Percentiles rank a stretch among this genome's conserved stretches.
phyloP scores from a whole-genome alignment of 2,113 vertebrate genomes.

The Todiramphus chloris region DNA sequence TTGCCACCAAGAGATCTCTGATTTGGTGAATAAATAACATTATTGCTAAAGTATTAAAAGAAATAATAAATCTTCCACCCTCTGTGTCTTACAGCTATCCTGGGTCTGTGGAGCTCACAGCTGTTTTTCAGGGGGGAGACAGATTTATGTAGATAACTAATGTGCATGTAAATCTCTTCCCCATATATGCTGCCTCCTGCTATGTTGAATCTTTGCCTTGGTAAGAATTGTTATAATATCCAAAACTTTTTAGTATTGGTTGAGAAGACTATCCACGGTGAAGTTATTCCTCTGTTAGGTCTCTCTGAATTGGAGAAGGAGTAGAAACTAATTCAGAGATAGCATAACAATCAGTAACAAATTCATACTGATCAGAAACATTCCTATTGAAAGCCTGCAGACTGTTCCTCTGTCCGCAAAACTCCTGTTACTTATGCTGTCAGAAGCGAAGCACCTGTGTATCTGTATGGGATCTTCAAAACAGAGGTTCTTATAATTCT shows the following conservation, averaged over 20 bases:
- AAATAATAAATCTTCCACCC: neutral
- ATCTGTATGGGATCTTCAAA: neutral
- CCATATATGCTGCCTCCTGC: neutral
- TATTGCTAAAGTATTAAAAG: neutral
- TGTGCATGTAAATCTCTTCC: neutral
- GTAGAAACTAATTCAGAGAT: neutral
- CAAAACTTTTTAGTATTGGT: neutral
- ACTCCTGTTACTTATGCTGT: neutral
- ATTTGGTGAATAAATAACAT: neutral
- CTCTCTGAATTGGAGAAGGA: neutral
- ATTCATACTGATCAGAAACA: neutral
- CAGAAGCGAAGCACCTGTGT: neutral
- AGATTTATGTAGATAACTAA: neutral
- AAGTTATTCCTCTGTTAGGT: neutral
- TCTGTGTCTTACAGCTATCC: neutral
- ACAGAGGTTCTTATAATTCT: neutral
- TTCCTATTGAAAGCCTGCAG: neutral
- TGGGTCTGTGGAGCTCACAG: neutral
- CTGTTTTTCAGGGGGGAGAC: neutral
- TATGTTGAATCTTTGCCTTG: neutral
- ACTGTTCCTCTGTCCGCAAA: neutral
- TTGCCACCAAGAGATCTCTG: neutral
- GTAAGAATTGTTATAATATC: neutral
- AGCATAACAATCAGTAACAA: neutral
- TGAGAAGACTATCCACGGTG: neutral